Percentiles rank a stretch among this genome's conserved stretches.
Conservation (phyloP, 2,113 vertebrate species). For the Dendrocopos noguchii region DNA sequence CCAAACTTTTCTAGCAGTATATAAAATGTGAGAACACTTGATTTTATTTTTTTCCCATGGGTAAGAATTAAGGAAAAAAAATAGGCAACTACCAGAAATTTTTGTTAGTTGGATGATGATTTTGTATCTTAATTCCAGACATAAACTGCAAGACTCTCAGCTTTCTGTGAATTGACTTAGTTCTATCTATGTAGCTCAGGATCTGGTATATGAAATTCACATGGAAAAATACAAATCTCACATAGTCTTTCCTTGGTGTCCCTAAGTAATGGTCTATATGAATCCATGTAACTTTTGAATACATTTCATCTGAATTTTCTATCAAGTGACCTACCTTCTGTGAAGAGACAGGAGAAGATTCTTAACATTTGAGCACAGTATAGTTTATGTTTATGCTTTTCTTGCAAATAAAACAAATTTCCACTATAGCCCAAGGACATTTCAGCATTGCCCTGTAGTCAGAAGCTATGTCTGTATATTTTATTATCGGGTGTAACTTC, state of each 20-base stretch:
- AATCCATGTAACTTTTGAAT: neutral
- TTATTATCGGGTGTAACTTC: conserved; percentile 55
- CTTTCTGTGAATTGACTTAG: neutral
- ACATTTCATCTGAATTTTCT: neutral
- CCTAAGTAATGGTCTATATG: neutral
- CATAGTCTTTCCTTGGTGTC: neutral
- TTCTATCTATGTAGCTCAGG: neutral
- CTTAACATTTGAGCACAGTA: neutral
- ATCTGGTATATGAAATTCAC: neutral
- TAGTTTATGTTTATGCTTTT: neutral
- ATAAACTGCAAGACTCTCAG: neutral
- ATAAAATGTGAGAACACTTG: neutral
- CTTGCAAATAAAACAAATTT: conserved; percentile 34
- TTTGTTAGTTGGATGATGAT: neutral
- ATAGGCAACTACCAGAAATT: neutral
- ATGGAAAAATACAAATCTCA: neutral
- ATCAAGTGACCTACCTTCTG: neutral
- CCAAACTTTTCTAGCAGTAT: neutral
- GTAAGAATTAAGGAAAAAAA: neutral
- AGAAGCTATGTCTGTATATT: conserved; percentile 25
- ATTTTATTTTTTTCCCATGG: neutral
- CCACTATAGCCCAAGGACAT: neutral
- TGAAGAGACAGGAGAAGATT: neutral
- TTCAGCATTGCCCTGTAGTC: conserved; percentile 19
- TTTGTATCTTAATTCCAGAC: neutral